Evolutionary conservation across 2,113 vertebrate species (phyloP).

Genomic region (Guaruba guarouba): DNA sequence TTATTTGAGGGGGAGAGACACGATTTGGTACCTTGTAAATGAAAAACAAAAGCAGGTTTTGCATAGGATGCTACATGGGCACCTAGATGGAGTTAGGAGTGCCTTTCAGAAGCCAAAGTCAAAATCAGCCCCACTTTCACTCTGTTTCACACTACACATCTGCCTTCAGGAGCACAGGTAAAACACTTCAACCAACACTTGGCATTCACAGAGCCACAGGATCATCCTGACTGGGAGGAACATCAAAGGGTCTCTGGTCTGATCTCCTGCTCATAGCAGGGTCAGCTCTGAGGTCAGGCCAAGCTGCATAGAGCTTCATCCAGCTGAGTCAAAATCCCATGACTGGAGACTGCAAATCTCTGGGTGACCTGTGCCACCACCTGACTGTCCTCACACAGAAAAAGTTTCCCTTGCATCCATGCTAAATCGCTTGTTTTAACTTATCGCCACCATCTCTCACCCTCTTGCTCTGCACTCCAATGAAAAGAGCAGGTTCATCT

Average conservation of each 20-base stretch:
- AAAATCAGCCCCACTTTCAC: background rate
- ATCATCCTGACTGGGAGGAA: background rate
- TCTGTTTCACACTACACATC: background rate
- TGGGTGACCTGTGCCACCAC: background rate
- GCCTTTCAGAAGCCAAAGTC: background rate
- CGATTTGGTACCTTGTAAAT: background rate
- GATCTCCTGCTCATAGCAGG: background rate
- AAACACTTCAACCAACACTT: background rate
- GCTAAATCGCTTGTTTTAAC: background rate
- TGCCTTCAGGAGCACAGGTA: background rate
- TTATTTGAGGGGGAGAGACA: background rate
- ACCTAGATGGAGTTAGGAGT: background rate
- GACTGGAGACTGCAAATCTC: background rate
- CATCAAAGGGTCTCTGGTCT: background rate
- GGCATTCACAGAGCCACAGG: background rate
- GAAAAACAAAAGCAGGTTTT: background rate
- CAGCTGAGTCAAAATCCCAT: background rate
- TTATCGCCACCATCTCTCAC: rapidly evolving
- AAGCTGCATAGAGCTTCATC: background rate
- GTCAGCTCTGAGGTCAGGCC: background rate
- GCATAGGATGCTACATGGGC: background rate
- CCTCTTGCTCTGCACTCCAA: background rate
- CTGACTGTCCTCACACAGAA: background rate
- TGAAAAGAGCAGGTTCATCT: background rate
- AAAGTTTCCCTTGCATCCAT: background rate